phyloP scores from a whole-genome alignment of 2,888 invertebrate species.

The Hypsopygia costalis region DNA sequence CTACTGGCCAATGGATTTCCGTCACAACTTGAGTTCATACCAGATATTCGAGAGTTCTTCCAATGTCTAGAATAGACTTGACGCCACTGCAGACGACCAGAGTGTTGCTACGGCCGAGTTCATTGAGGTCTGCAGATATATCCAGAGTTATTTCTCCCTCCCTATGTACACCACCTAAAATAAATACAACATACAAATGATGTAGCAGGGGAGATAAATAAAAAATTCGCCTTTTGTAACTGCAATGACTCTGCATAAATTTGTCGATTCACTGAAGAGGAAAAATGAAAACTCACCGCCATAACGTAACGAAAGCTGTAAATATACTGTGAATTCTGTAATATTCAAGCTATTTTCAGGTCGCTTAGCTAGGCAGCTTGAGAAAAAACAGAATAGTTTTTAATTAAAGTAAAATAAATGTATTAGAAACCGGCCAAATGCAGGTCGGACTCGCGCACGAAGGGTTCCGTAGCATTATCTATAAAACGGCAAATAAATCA shows the following conservation, averaged over 20 bases:
- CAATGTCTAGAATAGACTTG: constrained; percentile 98
- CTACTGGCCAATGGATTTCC: too few species aligned
- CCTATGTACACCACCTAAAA: constrained; percentile 95
- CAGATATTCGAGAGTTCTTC: constrained; percentile 95
- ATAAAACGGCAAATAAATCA: too few species aligned
- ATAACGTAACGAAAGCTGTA: not conserved
- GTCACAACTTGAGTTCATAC: too few species aligned
- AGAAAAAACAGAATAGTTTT: too few species aligned
- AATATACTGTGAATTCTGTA: not conserved
- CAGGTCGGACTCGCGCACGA: too few species aligned
- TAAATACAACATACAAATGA: too few species aligned
- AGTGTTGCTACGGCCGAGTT: constrained; percentile 92
- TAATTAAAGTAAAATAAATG: too few species aligned
- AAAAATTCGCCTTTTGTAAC: not conserved
- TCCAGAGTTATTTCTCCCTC: constrained; percentile 93
- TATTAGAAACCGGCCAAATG: too few species aligned
- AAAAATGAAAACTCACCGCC: not conserved
- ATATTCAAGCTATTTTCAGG: too few species aligned
- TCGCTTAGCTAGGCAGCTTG: too few species aligned
- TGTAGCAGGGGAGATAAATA: too few species aligned
- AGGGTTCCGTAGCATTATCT: too few species aligned
- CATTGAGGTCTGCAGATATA: constrained; percentile 95
- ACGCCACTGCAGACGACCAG: constrained; percentile 97
- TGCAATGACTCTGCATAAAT: not conserved
- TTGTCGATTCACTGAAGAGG: not conserved